Base-by-base conservation (phyloP, 2,113 vertebrate species). In the Pogonocichla stellata region DNA sequence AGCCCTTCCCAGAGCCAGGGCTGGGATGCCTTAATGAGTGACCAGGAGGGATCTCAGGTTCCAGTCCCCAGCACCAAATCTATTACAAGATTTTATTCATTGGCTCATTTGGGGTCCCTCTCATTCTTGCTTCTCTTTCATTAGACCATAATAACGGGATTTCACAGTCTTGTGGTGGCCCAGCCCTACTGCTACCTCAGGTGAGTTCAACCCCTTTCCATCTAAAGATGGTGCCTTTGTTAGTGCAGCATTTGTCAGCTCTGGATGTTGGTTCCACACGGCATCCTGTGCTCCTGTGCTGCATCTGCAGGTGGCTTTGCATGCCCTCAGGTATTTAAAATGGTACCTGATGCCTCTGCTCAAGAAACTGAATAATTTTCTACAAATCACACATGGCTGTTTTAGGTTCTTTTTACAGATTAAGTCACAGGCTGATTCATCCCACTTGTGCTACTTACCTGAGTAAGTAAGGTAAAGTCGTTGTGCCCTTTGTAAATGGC, bases 11-110 rank as follows among this genome's bases (percentile, higher is more conserved):
- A 43, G 42, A 62, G 5, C 31, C 0, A 2, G 33, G 23, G 4
- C 9, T 65, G 24, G 13, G 14, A 19, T 40, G 10, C 12, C 18
- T 61, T 40, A 74, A 64, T 7, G 43, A 50, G 29, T 0, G 2
- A 2, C 18, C 23, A 43, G 6, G 6, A 71, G 17, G 13, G 5
- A 64, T 36, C 22, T 83, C 53, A 53, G 8, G 5, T 71, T 79
- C 12, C 15, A 57, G 9, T 33, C 8, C 6, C 9, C 25, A 38
- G 0, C 10, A 73, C 20, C 28, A 67, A 77, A 58, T 4, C 5
- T 54, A 24, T 26, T 33, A 17, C 17, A 15, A 4, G 0, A 7
- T 71, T 89, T 84, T 56, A 66, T 78, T 66, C 3, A 67, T 28
- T 28, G 22, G 14, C 14, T 54, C 7, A 19, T 88, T 33, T 26